A percentile compares a stretch with the other conserved stretches of the same genome.
These are phyloP conservation scores for Isaurus tuberculatus DNA, from an alignment of 92 coral and sea anemone genomes.

Conservation along the genomic window DNA sequence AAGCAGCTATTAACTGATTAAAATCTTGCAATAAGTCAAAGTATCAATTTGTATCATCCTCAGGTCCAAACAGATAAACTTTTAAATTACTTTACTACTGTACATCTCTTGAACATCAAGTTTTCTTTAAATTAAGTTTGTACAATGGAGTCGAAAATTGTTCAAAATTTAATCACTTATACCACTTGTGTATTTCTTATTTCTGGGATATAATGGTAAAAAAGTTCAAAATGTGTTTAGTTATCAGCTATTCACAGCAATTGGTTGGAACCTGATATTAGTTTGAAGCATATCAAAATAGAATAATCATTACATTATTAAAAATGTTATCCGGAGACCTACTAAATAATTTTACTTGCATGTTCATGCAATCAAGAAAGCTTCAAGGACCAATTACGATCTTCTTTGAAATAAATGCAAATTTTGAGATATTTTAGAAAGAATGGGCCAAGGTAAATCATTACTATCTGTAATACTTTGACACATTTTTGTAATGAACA, in stretches of 20 bases:
- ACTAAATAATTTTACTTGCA: neutral
- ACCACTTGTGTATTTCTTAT: neutral
- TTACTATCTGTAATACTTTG: too few species aligned
- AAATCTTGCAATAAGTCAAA: too few species aligned
- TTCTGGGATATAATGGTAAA: neutral
- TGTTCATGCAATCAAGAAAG: too few species aligned
- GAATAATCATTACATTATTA: neutral
- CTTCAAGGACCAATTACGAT: too few species aligned
- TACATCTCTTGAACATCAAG: neutral
- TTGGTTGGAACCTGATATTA: neutral
- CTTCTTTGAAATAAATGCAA: too few species aligned
- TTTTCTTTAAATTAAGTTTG: neutral
- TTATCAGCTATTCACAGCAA: neutral
- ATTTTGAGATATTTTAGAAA: too few species aligned
- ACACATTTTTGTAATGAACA: too few species aligned
- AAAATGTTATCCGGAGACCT: neutral
- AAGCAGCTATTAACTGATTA: too few species aligned
- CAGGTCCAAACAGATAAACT: neutral
- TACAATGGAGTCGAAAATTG: neutral
- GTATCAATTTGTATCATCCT: too few species aligned
- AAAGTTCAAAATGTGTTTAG: neutral
- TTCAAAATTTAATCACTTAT: neutral
- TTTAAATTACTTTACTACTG: neutral
- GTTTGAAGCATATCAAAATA: conserved; percentile 1
- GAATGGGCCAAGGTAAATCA: too few species aligned